A percentile compares a stretch with the other conserved stretches of the same genome.
phyloP scores from a whole-genome alignment of 2,888 invertebrate species.

The Oscheius sp. region DNA sequence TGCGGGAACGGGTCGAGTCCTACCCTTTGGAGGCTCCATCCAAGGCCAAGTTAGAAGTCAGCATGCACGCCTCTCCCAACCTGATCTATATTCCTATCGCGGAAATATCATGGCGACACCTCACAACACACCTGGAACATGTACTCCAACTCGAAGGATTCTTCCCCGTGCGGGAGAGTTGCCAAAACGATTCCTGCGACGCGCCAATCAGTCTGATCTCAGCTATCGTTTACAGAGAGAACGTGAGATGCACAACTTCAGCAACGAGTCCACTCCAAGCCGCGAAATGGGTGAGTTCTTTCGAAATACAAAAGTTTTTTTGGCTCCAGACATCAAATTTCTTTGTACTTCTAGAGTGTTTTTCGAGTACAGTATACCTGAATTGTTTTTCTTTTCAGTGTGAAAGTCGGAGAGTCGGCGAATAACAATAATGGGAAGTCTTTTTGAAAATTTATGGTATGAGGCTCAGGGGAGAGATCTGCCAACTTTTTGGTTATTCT shows the following conservation, averaged over 20 bases:
- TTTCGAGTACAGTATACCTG: too few relatives aligned
- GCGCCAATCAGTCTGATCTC: constrained; percentile 33
- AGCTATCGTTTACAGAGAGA: constrained; percentile 32
- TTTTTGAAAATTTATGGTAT: too few relatives aligned
- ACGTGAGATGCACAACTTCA: constrained; percentile 25
- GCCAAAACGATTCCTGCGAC: constrained; percentile 22
- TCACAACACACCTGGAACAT: constrained; percentile 7
- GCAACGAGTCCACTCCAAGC: constrained; percentile 31
- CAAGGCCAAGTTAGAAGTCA: constrained; percentile 21
- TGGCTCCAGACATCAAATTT: too few relatives aligned
- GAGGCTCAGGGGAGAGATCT: too few relatives aligned
- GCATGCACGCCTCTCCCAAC: constrained; percentile 42
- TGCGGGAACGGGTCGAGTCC: not conserved
- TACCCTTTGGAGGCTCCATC: not conserved
- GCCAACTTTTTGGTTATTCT: too few relatives aligned
- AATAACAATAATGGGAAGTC: too few relatives aligned
- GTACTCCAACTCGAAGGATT: constrained; percentile 5
- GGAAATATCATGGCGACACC: not conserved
- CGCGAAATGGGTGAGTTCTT: constrained; percentile 29
- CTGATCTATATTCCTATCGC: constrained; percentile 35
- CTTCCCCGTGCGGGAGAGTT: not conserved
- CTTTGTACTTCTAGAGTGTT: too few relatives aligned
- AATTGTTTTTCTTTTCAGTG: too few relatives aligned
- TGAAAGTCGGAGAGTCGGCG: too few relatives aligned
- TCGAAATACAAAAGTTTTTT: too few relatives aligned